Evolutionary conservation across 2,797 vertebrate species (phyloP), one percentile per base, ranked within the genome.

Genomic region (Danionella dracula): DNA sequence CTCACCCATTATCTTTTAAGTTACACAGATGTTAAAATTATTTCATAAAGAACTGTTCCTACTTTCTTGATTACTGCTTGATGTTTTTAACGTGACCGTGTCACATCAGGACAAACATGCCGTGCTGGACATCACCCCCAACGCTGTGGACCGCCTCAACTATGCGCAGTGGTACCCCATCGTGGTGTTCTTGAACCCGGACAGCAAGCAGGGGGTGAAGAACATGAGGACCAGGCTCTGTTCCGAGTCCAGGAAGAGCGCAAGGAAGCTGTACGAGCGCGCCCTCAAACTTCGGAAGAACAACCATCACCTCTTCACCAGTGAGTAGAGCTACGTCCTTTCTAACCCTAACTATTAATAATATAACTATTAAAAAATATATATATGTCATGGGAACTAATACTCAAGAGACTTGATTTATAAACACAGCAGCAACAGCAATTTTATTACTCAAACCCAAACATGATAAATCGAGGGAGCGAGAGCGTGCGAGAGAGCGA

Each of bases 161-260:
- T 93, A 93, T 37, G 93, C 92, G 3, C 92, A 93, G 72, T 93
- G 92, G 92, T 93, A 92, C 77, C 92, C 92, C 23, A 93, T 93
- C 66, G 92, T 93, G 67, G 83, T 93, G 56, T 89, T 93, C 77
- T 91, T 93, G 77, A 91, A 87, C 76, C 91, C 91, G 46, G 92
- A 93, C 74, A 92, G 83, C 75, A 92, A 87, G 73, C 89, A 90
- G 15, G 89, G 90, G 44, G 83, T 93, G 45, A 93, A 93, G 85
- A 82, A 80, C 29, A 90, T 93, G 85, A 87, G 92, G 48, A 90
- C 92, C 73, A 86, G 91, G 54, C 69, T 93, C 29, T 87, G 82
- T 44, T 79, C 92, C 15, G 77, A 86, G 4, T 93, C 92, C 16
- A 92, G 88, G 82, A 91, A 92, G 79, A 93, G 92, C 78, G 90